These are phyloP conservation scores for Heteronetta atricapilla DNA, from an alignment of 2,113 vertebrate genomes.

Conservation along the genomic window DNA sequence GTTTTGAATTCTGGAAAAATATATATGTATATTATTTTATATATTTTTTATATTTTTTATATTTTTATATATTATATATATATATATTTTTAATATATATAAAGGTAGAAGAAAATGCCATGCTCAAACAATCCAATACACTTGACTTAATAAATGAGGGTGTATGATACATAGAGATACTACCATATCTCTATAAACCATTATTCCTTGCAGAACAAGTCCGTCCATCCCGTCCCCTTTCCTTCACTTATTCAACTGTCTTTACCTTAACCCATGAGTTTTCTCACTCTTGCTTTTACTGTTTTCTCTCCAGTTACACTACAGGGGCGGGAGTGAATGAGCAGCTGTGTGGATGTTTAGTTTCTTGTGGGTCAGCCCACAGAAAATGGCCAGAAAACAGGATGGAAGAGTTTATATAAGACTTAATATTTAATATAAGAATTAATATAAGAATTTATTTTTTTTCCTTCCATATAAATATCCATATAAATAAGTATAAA, in stretches of 20 bases:
- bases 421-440: too few relatives aligned
- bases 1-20: not conserved
- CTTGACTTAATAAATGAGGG: not conserved
- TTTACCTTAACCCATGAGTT: not conserved
- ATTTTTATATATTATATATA: too few relatives aligned
- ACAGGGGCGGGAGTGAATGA: accelerated
- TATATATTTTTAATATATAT: too few relatives aligned
- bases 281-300: not conserved
- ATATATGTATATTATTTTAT: too few relatives aligned
- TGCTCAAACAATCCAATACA: not conserved
- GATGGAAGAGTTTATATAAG: too few relatives aligned
- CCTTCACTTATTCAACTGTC: too few relatives aligned
- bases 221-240: too few relatives aligned
- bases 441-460: not conserved
- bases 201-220: not conserved
- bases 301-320: not conserved
- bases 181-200: not conserved
- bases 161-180: not conserved
- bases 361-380: not conserved
- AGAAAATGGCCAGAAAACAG: not conserved
- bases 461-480: not conserved
- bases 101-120: not conserved
- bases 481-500: too few relatives aligned
- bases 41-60: too few relatives aligned
- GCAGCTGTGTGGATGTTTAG: accelerated